A percentile compares a stretch with the other conserved stretches of the same genome.
Evolutionary conservation across 2,797 vertebrate genomes (phyloP).

Genomic region (Micropoecilia bifurca): DNA sequence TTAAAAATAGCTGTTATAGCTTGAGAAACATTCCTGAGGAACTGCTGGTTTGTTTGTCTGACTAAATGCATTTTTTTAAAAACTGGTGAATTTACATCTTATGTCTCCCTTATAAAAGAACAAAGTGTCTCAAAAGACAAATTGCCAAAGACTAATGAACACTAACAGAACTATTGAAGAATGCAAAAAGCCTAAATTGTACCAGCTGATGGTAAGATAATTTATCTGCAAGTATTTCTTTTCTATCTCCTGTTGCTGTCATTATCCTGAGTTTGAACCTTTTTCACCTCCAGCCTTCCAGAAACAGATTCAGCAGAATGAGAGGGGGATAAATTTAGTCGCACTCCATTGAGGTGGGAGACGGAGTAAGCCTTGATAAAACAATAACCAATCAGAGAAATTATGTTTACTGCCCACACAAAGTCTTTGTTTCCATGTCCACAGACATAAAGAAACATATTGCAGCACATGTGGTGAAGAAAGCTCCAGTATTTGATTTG

Average conservation of each 20-base stretch:
- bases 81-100: neutral
- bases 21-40: neutral
- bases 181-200: neutral
- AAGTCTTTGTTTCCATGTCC: constrained; percentile 25
- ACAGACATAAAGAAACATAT: neutral
- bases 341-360: neutral
- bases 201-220: neutral
- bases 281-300: neutral
- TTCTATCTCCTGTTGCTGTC: neutral
- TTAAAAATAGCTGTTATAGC: neutral
- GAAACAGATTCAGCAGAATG: neutral
- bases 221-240: neutral
- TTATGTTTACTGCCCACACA: constrained; percentile 16
- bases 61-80: neutral
- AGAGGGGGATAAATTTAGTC: neutral
- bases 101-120: neutral
- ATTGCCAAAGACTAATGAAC: neutral
- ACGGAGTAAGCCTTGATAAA: constrained; percentile 31
- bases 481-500: neutral
- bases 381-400: constrained; percentile 63
- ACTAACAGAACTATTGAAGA: neutral
- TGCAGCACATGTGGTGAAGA: neutral
- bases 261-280: neutral
- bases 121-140: neutral
- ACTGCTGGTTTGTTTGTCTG: neutral